Percentiles rank a stretch among this genome's conserved stretches.
These are phyloP conservation scores for Rhyzopertha dominica DNA, from an alignment of 1,140 invertebrate genomes.

Conservation along the genomic window DNA sequence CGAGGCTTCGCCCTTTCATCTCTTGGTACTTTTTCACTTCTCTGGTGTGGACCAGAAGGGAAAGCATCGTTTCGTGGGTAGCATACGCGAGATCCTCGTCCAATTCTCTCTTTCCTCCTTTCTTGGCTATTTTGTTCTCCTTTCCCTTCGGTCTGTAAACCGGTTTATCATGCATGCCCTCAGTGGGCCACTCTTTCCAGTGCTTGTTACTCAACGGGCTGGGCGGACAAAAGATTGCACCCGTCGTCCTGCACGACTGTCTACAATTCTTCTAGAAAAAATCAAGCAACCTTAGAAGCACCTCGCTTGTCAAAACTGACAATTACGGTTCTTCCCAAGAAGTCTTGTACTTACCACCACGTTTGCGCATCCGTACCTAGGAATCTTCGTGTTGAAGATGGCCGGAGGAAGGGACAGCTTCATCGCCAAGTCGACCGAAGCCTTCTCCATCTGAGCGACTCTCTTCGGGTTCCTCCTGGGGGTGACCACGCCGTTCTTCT, in stretches of 20 bases:
- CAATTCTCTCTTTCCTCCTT: background rate
- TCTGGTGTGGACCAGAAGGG: slow-evolving; percentile 9
- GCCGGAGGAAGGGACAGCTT: slow-evolving; percentile 6
- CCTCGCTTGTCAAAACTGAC: no score
- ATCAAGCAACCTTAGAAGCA: no score
- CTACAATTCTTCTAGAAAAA: slow-evolving; percentile 4
- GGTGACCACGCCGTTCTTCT: no score
- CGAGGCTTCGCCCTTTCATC: no score
- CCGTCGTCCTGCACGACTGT: slow-evolving; percentile 4
- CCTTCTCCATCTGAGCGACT: slow-evolving; percentile 15
- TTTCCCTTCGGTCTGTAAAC: no score
- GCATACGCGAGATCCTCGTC: slow-evolving; percentile 6
- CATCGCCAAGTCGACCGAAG: slow-evolving; percentile 1
- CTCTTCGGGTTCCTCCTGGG: slow-evolving; percentile 18
- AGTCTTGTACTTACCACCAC: background rate
- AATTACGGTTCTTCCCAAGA: background rate
- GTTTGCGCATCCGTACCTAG: no score
- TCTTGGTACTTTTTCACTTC: slow-evolving; percentile 16
- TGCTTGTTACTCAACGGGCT: slow-evolving; percentile 16
- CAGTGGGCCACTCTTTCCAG: slow-evolving; percentile 42
- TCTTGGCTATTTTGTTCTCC: background rate
- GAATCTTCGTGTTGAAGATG: slow-evolving; percentile 6
- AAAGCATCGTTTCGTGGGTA: slow-evolving; percentile 11
- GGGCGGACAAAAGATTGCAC: slow-evolving; percentile 11
- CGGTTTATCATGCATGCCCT: slow-evolving; percentile 46